Evolutionary conservation across 92 coral and sea anemone genomes (phyloP), one percentile per base, ranked within the genome.

Genomic region (Zoanthus gigantus): DNA sequence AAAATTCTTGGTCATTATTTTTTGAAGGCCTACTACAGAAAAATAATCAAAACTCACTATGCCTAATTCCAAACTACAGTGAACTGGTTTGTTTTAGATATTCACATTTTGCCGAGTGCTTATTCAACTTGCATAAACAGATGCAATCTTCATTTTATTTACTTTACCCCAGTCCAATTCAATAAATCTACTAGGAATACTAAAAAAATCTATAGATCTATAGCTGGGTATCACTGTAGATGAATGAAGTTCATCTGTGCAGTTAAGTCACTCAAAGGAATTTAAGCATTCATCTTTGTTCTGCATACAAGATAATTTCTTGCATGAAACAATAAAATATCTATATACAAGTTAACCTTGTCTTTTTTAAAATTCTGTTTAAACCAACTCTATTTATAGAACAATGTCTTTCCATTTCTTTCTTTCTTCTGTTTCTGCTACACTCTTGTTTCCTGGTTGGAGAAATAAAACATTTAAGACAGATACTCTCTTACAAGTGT

Each of bases 331-430:
- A 45, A 73, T 74, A 74, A 74, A 47, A 48, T 75, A 48, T 46
- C 14, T 48, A 75, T 75, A 8, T 30, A 48, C 79, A 75, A n/a
- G 61, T 30, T 46, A 75, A 75, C 79, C 79, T 75, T 23, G 58
- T n/a, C 30, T 60, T 60, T 44, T 46, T 73, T 23, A 6, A 16
- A 28, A 37, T 37, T 37, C 42, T 37, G 42, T 37, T 48, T 75
- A 44, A 12, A 6, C 58, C 54, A 47, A 48, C 60, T 10, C 47
- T 75, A 75, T n/a, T 46, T 8, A 3, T 44, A 46, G 60, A 75
- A 75, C 79, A 75, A 6, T 18, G 60, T 75, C n/a, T 53, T 45
- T 74, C 57, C 47, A 0, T 75, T 58, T 63, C 31, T 18, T 63
- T 63, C n/a, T 23, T 63, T 16, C 56, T 7, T 50, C 9, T 50